A percentile compares a stretch with the other conserved stretches of the same genome.
phyloP scores from a whole-genome alignment of 2,797 vertebrate genomes.

The Lophius americanus region DNA sequence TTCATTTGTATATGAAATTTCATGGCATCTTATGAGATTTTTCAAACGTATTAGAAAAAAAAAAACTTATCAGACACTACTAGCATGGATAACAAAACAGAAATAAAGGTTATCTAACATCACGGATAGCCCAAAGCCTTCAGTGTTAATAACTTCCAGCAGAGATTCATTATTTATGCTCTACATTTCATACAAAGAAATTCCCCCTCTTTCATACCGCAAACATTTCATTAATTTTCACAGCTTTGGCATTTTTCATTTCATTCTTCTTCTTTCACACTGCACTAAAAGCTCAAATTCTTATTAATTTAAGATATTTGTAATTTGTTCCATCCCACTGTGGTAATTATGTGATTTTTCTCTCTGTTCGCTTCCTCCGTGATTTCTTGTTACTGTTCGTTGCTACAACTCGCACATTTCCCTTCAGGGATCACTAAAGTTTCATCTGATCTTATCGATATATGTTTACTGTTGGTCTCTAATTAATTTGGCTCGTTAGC shows the following conservation, averaged over 20 bases:
- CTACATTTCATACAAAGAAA: conserved; percentile 14
- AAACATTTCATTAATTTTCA: conserved; percentile 47
- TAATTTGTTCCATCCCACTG: conserved; percentile 3
- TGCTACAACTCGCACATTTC: conserved; percentile 15
- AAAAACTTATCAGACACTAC: too few relatives aligned
- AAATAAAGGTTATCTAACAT: conserved; percentile 2
- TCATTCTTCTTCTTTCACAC: conserved; percentile 28
- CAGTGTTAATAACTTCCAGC: conserved; percentile 49
- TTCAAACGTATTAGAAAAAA: too few relatives aligned
- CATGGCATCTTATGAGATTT: too few relatives aligned
- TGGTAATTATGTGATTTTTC: background rate
- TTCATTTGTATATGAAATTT: too few relatives aligned
- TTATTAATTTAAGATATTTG: conserved; percentile 22
- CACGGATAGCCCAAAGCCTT: conserved; percentile 6
- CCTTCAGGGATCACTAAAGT: conserved; percentile 63
- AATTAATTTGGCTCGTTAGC: conserved; percentile 72
- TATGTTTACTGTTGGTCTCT: conserved; percentile 61
- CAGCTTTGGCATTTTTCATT: conserved; percentile 35
- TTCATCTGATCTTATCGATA: conserved; percentile 69
- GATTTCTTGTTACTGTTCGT: conserved; percentile 13
- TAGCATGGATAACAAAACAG: background rate
- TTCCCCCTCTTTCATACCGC: conserved; percentile 36
- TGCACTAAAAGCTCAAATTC: conserved; percentile 28
- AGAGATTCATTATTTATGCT: conserved; percentile 54
- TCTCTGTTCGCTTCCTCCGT: background rate